Conservation (phyloP, 2,888 invertebrate species). For the Chrysodeixis includens region DNA sequence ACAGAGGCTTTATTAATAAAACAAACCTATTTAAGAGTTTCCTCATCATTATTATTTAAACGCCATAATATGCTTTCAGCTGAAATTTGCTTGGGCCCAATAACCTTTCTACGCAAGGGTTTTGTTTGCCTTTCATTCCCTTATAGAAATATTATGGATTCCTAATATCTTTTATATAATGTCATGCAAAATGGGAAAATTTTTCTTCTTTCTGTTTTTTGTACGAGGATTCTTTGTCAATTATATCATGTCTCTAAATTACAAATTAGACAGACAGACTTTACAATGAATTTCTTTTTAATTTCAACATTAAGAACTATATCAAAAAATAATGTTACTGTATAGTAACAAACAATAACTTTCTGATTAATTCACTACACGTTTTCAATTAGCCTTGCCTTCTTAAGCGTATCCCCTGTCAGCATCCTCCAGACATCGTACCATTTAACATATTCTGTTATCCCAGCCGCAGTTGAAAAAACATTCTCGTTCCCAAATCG, state of each 20-base stretch:
- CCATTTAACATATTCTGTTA: background rate
- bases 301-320: too few species aligned
- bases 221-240: background rate
- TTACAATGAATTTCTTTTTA: too few species aligned
- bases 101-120: slow-evolving; percentile 16
- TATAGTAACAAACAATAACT: too few species aligned
- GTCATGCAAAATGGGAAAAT: background rate
- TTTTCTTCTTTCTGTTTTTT: background rate
- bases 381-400: too few species aligned
- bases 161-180: slow-evolving; percentile 7
- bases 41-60: slow-evolving; percentile 9
- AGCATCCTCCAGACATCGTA: background rate
- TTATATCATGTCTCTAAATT: background rate
- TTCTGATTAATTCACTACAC: background rate
- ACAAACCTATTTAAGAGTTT: slow-evolving; percentile 14
- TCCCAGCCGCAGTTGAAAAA: background rate
- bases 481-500: slow-evolving; percentile 16
- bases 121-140: slow-evolving; percentile 39
- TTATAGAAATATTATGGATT: slow-evolving; percentile 32
- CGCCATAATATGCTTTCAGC: slow-evolving; percentile 12
- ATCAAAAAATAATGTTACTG: too few species aligned
- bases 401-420: background rate
- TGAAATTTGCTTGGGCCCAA: slow-evolving; percentile 14
- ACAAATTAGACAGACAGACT: background rate
- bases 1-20: slow-evolving; percentile 3